Evolutionary conservation across 2,797 vertebrate species (phyloP), one percentile per base, ranked within the genome.

Genomic region (Microcaecilia unicolor): DNA sequence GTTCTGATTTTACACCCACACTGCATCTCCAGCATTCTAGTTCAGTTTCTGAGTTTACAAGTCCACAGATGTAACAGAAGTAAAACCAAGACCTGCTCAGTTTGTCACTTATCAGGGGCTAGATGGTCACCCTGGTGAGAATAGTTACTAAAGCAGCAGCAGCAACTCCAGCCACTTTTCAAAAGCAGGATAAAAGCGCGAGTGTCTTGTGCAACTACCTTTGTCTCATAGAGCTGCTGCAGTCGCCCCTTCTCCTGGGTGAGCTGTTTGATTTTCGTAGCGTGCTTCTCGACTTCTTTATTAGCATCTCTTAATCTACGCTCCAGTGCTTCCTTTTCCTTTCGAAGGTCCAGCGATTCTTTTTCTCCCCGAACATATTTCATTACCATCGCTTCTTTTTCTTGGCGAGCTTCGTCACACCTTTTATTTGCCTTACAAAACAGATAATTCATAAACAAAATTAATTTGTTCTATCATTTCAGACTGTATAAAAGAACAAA

Each of bases 301-400:
- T 82, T 91, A 51, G 92, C 87, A 58, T 99, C 95, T 62, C 96
- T 78, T 38, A 98, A 76, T 62, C 69, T 91, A 58, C 86, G 91
- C 70, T 99, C 96, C 50, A 97, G 81, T 19, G 66, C 51, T 58
- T 99, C 96, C 60, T 97, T 99, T 28, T 98, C 94, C 39, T 93
- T 87, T 36, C 96, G 85, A 44, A 98, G 86, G 53, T 99, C 96
- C n/a, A 99, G 80, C 0, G 92, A 89, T 51, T 98, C 96, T 51
- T 99, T 99, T 69, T 99, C 96, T n/a, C 96, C 96, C 6, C 96
- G 83, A 27, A 99, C 96, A 0, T 99, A 99, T 49, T 98, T 99
- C 96, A 99, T 99, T 56, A 98, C 95, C 96, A 99, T 99, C 5
- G 88, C 56, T 74, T 99, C 96, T 64, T 97, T 99, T 42, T 99